Base-by-base conservation (phyloP, 2,888 invertebrate species). In the Apeira syringaria region DNA sequence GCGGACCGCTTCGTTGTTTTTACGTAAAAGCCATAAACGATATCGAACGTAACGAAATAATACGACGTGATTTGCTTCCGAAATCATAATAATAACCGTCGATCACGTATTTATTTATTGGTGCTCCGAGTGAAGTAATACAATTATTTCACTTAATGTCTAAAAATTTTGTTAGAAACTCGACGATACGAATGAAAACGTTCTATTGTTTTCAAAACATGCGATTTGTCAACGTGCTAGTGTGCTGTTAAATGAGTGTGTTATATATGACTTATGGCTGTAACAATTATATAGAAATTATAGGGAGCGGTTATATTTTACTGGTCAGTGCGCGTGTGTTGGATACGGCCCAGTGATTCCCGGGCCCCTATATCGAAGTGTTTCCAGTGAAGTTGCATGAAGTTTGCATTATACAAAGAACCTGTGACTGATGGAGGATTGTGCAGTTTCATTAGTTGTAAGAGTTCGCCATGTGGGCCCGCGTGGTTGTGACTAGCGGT, bases 391-490 rank as follows among this genome's bases (percentile, higher is more conserved):
- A 64, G 68, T 75, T 74, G 62, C 63, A 59, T 75, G 62, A 66
- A 59, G 58, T 50, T 69, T 31, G 27, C 58, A 62, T 53, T 61
- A 53, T 64, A 68, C 59, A 45, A 47, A 30, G 44, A 39, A 41
- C 50, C 59, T 68, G 77, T 81, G 77, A 79, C 82, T 76, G 76
- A 88, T 89, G 88, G 87, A 79, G 80, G 72, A 74, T 77, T 70
- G 74, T 73, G 73, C 63, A 63, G 61, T 63, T 68, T 64, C 67
- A 67, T 71, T 70, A 64, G 61, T 65, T 59, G 66, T 57, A 68
- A 68, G 56, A 68, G 78, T 75, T 71, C 81, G 85, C 50, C 79
- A 87, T 87, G 87, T 77, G 52, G 77, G 68, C 69, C 75, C 75
- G 60, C 72, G 73, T 67, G 76, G 74, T 74, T 78, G 70, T 70